phyloP scores from a whole-genome alignment of 2,888 invertebrate species.

The Strigamia maritima region DNA sequence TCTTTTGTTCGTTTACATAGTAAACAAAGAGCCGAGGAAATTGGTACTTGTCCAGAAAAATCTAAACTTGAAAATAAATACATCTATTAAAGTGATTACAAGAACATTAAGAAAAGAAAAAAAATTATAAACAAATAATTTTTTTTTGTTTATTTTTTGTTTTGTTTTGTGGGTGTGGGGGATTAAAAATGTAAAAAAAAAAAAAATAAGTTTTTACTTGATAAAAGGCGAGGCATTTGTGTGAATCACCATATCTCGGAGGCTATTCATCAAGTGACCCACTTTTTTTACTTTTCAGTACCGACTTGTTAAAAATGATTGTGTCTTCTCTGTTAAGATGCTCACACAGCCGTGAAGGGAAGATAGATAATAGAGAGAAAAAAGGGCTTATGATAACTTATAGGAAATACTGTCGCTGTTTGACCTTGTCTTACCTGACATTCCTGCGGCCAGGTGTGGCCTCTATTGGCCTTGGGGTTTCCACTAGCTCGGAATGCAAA shows the following conservation, averaged over 20 bases:
- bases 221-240: not conserved
- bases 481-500: constrained; percentile 5
- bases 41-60: not conserved
- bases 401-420: not conserved
- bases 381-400: not conserved
- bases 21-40: not conserved
- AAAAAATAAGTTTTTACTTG: not conserved
- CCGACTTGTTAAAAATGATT: not conserved
- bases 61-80: too few relatives aligned
- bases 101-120: too few relatives aligned
- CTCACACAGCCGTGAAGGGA: not conserved
- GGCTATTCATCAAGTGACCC: constrained; percentile 5
- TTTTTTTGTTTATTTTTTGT: not conserved
- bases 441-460: constrained; percentile 19
- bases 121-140: too few relatives aligned
- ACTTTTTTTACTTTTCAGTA: constrained; percentile 2
- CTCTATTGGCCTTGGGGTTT: constrained; percentile 15
- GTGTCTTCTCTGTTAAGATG: not conserved
- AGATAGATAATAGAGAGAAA: not conserved
- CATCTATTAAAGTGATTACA: too few relatives aligned
- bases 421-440: constrained; percentile 23
- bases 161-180: not conserved
- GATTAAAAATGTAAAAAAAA: too few relatives aligned
- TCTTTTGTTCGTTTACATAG: not conserved
- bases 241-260: not conserved